phyloP scores from a whole-genome alignment of 2,888 invertebrate species.

The Ichneumoninae sp. region DNA sequence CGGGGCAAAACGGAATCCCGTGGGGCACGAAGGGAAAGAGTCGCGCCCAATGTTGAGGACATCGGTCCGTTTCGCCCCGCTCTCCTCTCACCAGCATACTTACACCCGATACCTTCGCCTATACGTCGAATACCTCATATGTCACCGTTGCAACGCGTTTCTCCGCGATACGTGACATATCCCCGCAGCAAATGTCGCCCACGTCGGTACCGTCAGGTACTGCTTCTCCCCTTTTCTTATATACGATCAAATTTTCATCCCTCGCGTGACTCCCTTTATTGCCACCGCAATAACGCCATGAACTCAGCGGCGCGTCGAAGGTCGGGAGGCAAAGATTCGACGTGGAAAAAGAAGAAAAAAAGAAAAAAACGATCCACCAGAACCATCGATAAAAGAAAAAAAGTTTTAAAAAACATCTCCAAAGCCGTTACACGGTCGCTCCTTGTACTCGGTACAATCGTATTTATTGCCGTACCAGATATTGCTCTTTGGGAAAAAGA shows the following conservation, averaged over 20 bases:
- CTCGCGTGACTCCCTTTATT: slow-evolving; percentile 35
- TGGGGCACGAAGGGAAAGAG: neutral
- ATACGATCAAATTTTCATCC: slow-evolving; percentile 44
- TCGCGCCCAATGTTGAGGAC: neutral
- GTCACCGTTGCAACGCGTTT: slow-evolving; percentile 35
- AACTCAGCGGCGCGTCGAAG: slow-evolving; percentile 31
- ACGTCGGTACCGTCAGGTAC: slow-evolving; percentile 45
- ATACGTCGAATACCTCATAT: slow-evolving; percentile 20
- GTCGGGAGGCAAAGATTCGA: slow-evolving; percentile 7
- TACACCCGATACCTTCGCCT: neutral
- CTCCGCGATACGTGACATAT: neutral
- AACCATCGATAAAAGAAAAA: slow-evolving; percentile 12
- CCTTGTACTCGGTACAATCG: neutral
- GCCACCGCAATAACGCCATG: slow-evolving; percentile 17
- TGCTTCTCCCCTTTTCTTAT: neutral
- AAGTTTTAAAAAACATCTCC: neutral
- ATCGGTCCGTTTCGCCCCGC: neutral
- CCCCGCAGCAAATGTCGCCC: slow-evolving; percentile 6
- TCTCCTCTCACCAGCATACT: neutral
- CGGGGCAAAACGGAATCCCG: neutral
- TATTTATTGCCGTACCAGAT: slow-evolving; percentile 28
- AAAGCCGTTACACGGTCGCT: neutral
- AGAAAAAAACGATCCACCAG: slow-evolving; percentile 7
- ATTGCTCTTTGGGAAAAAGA: slow-evolving; percentile 20
- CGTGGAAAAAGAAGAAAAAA: slow-evolving; percentile 1